Percentiles rank a stretch among this genome's conserved stretches.
Conservation (phyloP, 2,888 invertebrate species). For the Apoda limacodes region DNA sequence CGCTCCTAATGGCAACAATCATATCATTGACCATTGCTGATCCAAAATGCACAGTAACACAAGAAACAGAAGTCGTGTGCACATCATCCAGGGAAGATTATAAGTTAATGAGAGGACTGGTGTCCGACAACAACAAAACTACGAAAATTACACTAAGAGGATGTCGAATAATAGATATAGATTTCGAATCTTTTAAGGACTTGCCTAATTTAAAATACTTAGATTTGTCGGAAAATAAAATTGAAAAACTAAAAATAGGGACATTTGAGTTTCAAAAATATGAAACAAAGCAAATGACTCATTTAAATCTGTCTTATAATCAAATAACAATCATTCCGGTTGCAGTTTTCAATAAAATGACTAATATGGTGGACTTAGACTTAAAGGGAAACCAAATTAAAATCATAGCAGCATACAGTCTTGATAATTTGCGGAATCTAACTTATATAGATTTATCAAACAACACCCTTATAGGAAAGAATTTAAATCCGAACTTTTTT, state of each 20-base stretch:
- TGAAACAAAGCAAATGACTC: slow-evolving; percentile 24
- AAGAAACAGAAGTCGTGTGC: slow-evolving; percentile 24
- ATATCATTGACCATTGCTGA: no score
- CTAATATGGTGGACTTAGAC: slow-evolving; percentile 32
- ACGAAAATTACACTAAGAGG: slow-evolving; percentile 23
- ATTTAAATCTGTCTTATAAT: slow-evolving; percentile 38
- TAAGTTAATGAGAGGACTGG: slow-evolving; percentile 25
- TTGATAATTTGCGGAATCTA: slow-evolving; percentile 31
- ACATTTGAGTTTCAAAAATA: no score
- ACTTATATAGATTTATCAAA: slow-evolving; percentile 33
- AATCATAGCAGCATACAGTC: slow-evolving; percentile 29
- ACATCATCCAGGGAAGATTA: slow-evolving; percentile 22
- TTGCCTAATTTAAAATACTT: slow-evolving; percentile 26
- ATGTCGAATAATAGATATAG: slow-evolving; percentile 27
- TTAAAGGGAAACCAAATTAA: slow-evolving; percentile 32
- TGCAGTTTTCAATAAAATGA: slow-evolving; percentile 35
- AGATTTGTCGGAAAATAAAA: slow-evolving; percentile 37
- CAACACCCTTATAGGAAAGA: slow-evolving; percentile 30
- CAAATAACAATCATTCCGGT: slow-evolving; percentile 29
- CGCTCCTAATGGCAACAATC: no score
- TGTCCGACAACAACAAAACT: slow-evolving; percentile 29
- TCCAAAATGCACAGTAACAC: no score
- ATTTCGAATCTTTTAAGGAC: slow-evolving; percentile 24
- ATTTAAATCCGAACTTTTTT: slow-evolving; percentile 30
- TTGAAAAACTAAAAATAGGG: slow-evolving; percentile 29